These are phyloP conservation scores for Distichodus sexfasciatus DNA, from an alignment of 2,797 vertebrate genomes.

Conservation along the genomic window DNA sequence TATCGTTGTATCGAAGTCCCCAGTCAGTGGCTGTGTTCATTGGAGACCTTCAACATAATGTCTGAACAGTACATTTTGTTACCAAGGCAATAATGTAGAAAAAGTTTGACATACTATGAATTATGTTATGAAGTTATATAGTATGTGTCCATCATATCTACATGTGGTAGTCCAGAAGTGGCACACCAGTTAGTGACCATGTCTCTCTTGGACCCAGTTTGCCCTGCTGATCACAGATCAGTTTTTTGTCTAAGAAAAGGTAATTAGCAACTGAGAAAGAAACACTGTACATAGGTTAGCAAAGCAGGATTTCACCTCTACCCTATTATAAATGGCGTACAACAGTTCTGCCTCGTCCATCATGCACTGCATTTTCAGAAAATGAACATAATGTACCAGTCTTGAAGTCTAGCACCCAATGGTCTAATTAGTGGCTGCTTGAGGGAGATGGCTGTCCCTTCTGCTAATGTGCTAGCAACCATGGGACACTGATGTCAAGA, in stretches of 20 bases:
- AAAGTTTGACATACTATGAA: too few relatives aligned
- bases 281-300: not conserved
- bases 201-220: conserved; percentile 16
- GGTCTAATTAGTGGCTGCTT: conserved; percentile 30
- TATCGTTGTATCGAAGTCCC: too few relatives aligned
- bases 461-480: not conserved
- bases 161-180: too few relatives aligned
- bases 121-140: too few relatives aligned
- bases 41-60: too few relatives aligned
- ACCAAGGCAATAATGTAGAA: too few relatives aligned
- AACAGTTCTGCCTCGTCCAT: not conserved
- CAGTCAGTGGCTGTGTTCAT: too few relatives aligned
- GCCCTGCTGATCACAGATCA: not conserved
- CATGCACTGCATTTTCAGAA: not conserved
- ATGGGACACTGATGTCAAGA: not conserved
- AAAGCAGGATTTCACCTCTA: not conserved
- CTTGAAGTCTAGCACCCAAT: conserved; percentile 6
- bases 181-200: conserved; percentile 2
- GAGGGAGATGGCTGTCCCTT: not conserved
- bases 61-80: too few relatives aligned
- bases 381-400: conserved; percentile 20
- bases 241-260: conserved; percentile 3
- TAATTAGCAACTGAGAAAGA: conserved; percentile 3
- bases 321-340: conserved; percentile 16
- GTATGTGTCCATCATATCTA: too few relatives aligned